A percentile compares a stretch with the other conserved stretches of the same genome.
These are phyloP conservation scores for Dolichallabes microphthalmus DNA, from an alignment of 2,113 vertebrate genomes.

Conservation along the genomic window DNA sequence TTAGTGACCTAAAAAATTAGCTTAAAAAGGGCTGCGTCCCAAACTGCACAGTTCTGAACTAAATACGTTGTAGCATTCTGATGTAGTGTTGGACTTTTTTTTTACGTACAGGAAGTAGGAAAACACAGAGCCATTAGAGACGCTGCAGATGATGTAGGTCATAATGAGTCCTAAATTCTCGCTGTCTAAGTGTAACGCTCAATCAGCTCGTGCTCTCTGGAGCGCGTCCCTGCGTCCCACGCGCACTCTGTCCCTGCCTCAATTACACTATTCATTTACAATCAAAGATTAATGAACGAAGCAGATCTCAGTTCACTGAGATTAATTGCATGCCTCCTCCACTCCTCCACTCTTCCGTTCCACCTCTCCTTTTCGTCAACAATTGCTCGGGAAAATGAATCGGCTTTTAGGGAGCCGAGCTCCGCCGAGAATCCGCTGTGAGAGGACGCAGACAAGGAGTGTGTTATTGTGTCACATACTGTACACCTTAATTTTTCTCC, in stretches of 20 bases:
- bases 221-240: slow-evolving; percentile 78
- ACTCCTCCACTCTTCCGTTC: slow-evolving; percentile 63
- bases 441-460: slow-evolving; percentile 71
- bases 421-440: slow-evolving; percentile 70
- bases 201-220: slow-evolving; percentile 82
- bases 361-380: slow-evolving; percentile 82
- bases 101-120: neutral
- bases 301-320: slow-evolving; percentile 88
- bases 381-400: slow-evolving; percentile 87
- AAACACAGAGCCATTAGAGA: neutral
- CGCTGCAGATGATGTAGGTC: slow-evolving; percentile 66
- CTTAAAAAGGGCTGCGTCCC: neutral
- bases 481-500: slow-evolving; percentile 58
- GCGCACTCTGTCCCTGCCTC: slow-evolving; percentile 75
- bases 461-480: slow-evolving; percentile 59
- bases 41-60: neutral
- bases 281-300: slow-evolving; percentile 92
- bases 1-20: too few species aligned
- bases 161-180: slow-evolving; percentile 87
- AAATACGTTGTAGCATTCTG: neutral
- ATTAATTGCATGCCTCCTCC: slow-evolving; percentile 86
- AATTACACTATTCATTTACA: slow-evolving; percentile 85
- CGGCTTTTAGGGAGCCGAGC: slow-evolving; percentile 78
- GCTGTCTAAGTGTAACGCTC: slow-evolving; percentile 84
- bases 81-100: neutral